These are phyloP conservation scores for Helostoma temminkii DNA, from an alignment of 2,797 vertebrate species.

Conservation along the genomic window DNA sequence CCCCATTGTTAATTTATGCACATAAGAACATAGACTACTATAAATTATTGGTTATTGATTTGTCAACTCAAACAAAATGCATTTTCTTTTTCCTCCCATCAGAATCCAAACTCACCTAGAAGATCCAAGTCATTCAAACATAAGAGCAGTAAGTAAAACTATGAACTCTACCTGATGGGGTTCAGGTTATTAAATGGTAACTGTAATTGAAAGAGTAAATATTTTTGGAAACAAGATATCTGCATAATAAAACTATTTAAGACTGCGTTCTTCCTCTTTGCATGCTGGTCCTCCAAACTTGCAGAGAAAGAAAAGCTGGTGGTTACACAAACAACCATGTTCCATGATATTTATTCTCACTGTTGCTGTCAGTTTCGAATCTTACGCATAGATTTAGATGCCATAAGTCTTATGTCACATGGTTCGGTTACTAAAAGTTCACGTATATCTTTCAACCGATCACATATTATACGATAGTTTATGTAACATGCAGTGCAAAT, in stretches of 20 bases:
- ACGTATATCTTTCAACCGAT: background rate
- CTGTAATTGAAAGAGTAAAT: too few relatives aligned
- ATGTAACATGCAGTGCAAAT: too few relatives aligned
- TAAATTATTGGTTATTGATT: background rate
- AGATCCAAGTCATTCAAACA: constrained; percentile 98
- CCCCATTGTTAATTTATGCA: background rate
- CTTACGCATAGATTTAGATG: too few relatives aligned
- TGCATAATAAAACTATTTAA: background rate
- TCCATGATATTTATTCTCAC: background rate
- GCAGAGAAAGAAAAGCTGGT: background rate
- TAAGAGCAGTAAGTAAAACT: constrained; percentile 92
- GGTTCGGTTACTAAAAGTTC: background rate
- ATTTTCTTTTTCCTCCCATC: constrained; percentile 25
- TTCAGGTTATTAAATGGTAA: too few relatives aligned
- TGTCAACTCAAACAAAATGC: background rate
- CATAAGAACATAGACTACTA: background rate
- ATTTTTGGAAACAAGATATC: background rate
- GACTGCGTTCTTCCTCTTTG: background rate
- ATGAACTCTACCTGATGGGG: background rate
- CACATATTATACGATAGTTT: too few relatives aligned
- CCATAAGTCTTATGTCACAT: background rate
- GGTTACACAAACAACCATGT: background rate
- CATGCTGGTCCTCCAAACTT: background rate
- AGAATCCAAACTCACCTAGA: constrained; percentile 99
- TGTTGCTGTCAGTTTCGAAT: background rate